Conservation (phyloP, 2,888 invertebrate species). For the Zeuzera pyrina region DNA sequence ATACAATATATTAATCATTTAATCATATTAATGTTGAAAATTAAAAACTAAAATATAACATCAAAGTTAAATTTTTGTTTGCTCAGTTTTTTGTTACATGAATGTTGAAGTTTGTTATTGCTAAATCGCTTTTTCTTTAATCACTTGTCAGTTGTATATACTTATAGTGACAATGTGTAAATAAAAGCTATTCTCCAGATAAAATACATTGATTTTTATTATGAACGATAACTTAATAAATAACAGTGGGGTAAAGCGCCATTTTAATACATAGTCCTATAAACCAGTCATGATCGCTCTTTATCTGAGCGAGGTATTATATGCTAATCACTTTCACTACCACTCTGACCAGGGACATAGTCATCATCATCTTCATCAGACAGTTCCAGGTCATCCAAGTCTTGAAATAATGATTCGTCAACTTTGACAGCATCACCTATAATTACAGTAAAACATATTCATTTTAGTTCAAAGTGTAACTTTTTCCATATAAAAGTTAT, state of each 20-base stretch:
- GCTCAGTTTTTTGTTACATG: constrained; percentile 22
- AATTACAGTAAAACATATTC: constrained; percentile 18
- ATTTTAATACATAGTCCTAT: not conserved
- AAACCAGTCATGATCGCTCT: not conserved
- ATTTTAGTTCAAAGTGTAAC: not conserved
- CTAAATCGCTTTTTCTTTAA: constrained; percentile 29
- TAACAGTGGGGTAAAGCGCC: not conserved
- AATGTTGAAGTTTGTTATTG: constrained; percentile 21
- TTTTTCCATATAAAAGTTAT: not conserved
- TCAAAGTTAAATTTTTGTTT: constrained; percentile 20
- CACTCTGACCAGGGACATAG: constrained; percentile 73
- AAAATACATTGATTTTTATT: constrained; percentile 13
- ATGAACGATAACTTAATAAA: not conserved
- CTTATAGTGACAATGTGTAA: constrained; percentile 54
- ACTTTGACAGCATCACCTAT: constrained; percentile 88
- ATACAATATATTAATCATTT: constrained; percentile 46
- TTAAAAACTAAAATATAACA: not conserved
- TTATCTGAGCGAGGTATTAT: constrained; percentile 5
- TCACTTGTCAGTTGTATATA: constrained; percentile 50
- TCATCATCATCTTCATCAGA: constrained; percentile 79
- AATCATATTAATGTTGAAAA: constrained; percentile 19
- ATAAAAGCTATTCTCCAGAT: constrained; percentile 65
- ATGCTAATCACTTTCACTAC: constrained; percentile 56
- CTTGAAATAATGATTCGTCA: constrained; percentile 94
- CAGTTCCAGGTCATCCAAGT: constrained; percentile 86